These are phyloP conservation scores for Aplodontia rufa DNA, from an alignment of 2,113 vertebrate genomes.

Conservation along the genomic window DNA sequence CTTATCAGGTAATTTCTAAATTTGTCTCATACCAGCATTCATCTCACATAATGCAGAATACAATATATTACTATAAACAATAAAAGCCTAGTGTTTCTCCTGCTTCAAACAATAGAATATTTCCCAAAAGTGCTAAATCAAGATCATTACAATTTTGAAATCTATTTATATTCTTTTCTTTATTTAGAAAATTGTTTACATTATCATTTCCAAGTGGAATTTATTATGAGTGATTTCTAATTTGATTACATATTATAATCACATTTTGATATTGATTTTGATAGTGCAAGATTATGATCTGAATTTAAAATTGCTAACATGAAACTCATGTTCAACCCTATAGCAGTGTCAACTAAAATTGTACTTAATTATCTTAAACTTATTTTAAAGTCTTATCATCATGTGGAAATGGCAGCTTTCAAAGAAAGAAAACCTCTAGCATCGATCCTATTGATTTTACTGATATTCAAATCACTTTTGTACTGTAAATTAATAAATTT, in stretches of 20 bases:
- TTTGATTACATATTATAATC: not conserved
- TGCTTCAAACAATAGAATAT: slow-evolving; percentile 58
- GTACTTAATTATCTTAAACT: not conserved
- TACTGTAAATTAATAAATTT: not conserved
- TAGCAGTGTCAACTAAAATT: not conserved
- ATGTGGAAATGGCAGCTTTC: not conserved
- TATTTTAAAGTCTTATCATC: not conserved
- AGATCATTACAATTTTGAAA: not conserved
- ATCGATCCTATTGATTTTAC: slow-evolving; percentile 18
- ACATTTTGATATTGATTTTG: slow-evolving; percentile 53
- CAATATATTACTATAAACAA: not conserved
- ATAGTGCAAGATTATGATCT: slow-evolving; percentile 12
- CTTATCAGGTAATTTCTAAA: slow-evolving; percentile 50
- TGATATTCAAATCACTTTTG: slow-evolving; percentile 10
- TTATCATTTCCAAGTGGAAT: slow-evolving; percentile 28
- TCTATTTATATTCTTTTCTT: not conserved
- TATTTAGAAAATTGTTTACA: not conserved
- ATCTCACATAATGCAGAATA: not conserved
- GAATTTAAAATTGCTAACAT: slow-evolving; percentile 46
- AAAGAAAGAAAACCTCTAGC: not conserved
- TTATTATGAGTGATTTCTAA: not conserved
- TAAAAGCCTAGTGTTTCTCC: not conserved
- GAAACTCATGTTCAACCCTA: slow-evolving; percentile 28
- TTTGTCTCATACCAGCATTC: not conserved
- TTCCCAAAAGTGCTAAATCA: slow-evolving; percentile 14